Evolutionary conservation across 2,797 vertebrate species (phyloP).

Genomic region (Prunella strophiata): DNA sequence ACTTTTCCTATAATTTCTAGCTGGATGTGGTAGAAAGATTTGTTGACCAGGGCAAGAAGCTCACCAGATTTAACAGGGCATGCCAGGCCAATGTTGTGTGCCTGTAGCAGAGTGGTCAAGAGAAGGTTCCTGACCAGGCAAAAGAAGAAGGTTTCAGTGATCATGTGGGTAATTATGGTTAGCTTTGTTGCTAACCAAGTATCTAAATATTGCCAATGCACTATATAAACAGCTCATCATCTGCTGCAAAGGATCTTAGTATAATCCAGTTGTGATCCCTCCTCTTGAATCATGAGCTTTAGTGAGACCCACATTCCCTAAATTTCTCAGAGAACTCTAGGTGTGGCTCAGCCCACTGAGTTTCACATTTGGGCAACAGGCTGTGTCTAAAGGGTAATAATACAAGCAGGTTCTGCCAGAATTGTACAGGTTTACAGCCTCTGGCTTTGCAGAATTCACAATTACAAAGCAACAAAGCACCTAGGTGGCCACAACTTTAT

Average conservation of each 20-base stretch:
- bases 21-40: neutral
- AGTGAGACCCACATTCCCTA: neutral
- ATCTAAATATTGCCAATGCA: neutral
- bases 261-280: accelerated
- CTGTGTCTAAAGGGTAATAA: neutral
- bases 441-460: neutral
- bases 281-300: neutral
- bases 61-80: neutral
- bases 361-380: neutral
- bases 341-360: neutral
- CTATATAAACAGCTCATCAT: neutral
- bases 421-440: neutral
- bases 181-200: neutral
- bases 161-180: neutral
- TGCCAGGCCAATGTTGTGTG: neutral
- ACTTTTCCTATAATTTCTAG: neutral
- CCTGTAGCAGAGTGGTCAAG: neutral
- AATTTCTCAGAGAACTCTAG: neutral
- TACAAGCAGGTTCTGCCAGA: neutral
- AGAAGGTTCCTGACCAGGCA: neutral
- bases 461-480: neutral
- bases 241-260: neutral
- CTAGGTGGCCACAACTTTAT: neutral
- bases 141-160: neutral
- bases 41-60: neutral